A percentile compares a stretch with the other conserved stretches of the same genome.
Evolutionary conservation across 2,797 vertebrate species (phyloP).

Genomic region (Coracias cyanogaster): DNA sequence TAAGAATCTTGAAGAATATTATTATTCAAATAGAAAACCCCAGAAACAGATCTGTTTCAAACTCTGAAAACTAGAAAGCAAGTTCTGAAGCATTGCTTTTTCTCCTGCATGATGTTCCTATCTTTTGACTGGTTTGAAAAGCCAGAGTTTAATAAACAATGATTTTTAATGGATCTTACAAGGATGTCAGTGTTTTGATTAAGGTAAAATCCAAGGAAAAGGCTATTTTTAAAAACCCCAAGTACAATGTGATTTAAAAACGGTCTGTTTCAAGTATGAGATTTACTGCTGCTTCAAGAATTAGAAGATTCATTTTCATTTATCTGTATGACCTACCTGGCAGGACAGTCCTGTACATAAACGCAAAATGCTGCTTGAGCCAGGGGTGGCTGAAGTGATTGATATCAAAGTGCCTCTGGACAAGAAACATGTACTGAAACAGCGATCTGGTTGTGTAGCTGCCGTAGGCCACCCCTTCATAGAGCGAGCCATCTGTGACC

Average conservation of each 20-base stretch:
- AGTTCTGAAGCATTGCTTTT: not conserved
- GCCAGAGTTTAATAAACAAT: not conserved
- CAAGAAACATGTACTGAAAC: constrained; percentile 97
- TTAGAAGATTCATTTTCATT: not conserved
- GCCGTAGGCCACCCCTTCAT: constrained; percentile 97
- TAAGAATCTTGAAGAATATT: not conserved
- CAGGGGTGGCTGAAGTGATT: constrained; percentile 95
- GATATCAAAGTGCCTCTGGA: constrained; percentile 94
- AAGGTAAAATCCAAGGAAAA: not conserved
- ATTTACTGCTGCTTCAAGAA: not conserved
- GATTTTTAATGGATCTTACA: not conserved
- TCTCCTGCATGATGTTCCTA: not conserved
- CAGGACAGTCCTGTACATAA: constrained; percentile 94
- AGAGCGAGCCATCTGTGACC: constrained; percentile 93
- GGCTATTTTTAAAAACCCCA: not conserved
- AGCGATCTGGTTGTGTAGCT: constrained; percentile 96
- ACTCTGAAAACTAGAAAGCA: not conserved
- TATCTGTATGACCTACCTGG: constrained; percentile 83
- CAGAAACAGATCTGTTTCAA: not conserved
- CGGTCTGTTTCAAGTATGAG: not conserved
- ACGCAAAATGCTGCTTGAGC: constrained; percentile 96
- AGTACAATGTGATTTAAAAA: not conserved
- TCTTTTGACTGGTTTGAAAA: not conserved
- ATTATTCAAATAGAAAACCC: not conserved
- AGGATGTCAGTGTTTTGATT: not conserved